Evolutionary conservation across 2,113 vertebrate species (phyloP).

Genomic region (Lethenteron camtschaticum): DNA sequence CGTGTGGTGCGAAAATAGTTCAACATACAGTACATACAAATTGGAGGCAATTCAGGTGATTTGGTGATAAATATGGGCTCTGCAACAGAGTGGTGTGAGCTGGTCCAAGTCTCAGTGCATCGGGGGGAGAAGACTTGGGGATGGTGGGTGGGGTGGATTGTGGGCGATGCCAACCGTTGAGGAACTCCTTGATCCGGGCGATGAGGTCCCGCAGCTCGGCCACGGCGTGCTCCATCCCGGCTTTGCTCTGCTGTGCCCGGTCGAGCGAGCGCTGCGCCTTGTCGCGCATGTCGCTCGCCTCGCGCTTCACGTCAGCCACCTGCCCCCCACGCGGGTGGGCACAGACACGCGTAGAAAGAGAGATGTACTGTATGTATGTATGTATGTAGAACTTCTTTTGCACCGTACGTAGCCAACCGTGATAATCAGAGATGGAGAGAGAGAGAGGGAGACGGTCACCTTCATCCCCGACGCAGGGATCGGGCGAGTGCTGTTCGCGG

Average conservation of each 20-base stretch:
- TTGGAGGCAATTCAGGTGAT: neutral
- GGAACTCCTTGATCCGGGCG: slow-evolving; percentile 41
- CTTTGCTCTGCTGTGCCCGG: slow-evolving; percentile 27
- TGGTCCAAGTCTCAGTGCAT: no score
- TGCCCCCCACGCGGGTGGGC: slow-evolving; percentile 10
- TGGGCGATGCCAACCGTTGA: slow-evolving; percentile 22
- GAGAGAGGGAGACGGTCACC: neutral
- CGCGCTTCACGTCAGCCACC: slow-evolving; percentile 34
- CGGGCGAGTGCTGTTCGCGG: no score
- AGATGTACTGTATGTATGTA: neutral
- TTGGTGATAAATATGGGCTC: neutral
- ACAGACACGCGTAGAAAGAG: neutral
- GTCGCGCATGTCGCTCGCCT: slow-evolving; percentile 28
- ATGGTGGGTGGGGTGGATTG: neutral
- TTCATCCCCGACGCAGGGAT: no score
- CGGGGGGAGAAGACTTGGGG: no score
- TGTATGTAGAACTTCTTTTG: neutral
- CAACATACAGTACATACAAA: neutral
- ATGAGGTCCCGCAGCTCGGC: slow-evolving; percentile 39
- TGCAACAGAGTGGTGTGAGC: neutral
- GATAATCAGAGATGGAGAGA: neutral
- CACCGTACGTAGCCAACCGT: no score
- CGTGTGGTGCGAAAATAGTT: no score
- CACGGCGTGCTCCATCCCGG: slow-evolving; percentile 25
- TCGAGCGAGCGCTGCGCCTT: slow-evolving; percentile 24